These are phyloP conservation scores for Vannuccia rotundouncinata DNA, from an alignment of 2,888 invertebrate species.

Conservation along the genomic window DNA sequence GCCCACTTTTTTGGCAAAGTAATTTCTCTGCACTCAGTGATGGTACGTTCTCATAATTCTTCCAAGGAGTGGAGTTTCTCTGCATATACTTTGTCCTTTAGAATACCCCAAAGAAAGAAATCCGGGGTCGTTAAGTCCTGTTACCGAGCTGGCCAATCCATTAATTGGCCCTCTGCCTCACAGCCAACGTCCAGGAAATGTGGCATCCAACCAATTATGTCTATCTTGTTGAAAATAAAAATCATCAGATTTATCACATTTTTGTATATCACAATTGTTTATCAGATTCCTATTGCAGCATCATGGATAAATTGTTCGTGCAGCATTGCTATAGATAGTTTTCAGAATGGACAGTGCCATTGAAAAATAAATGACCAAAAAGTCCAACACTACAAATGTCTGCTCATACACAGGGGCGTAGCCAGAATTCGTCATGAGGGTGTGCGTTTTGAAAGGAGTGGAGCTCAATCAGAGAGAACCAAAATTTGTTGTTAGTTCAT, in stretches of 20 bases:
- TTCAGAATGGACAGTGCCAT: background rate
- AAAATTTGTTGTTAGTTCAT: too few relatives aligned
- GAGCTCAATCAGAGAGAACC: too few relatives aligned
- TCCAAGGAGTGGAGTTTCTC: background rate
- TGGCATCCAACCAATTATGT: background rate
- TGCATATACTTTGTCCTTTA: background rate
- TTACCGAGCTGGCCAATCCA: background rate
- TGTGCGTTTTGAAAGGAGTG: too few relatives aligned
- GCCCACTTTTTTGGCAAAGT: background rate
- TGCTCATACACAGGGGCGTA: too few relatives aligned
- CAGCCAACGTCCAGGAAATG: background rate
- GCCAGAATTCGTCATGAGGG: too few relatives aligned
- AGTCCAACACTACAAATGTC: background rate
- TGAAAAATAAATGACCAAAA: background rate
- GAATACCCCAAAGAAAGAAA: background rate
- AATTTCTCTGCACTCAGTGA: too few relatives aligned
- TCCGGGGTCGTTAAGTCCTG: background rate
- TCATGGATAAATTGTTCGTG: background rate
- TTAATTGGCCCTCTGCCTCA: background rate
- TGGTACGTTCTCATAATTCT: background rate
- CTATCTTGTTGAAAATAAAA: background rate
- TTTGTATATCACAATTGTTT: too few relatives aligned
- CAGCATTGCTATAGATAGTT: background rate
- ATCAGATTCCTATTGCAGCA: background rate
- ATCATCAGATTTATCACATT: too few relatives aligned